Base-by-base conservation (phyloP, 2,113 vertebrate species). In the Corythoichthys intestinalis region DNA sequence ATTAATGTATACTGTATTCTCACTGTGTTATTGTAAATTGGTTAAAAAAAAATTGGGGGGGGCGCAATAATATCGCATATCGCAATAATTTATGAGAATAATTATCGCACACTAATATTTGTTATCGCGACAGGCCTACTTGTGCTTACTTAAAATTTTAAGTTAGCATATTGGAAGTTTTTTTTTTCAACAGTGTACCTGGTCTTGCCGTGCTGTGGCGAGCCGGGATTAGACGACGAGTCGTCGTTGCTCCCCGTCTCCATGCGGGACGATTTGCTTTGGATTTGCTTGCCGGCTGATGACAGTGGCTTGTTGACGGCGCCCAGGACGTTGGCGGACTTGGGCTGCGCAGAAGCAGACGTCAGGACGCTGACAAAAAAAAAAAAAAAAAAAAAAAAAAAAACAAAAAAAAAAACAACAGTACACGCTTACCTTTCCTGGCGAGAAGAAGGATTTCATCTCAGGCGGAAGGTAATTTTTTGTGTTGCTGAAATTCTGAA, bases 381-480 rank as follows among this genome's bases (percentile, higher is more conserved):
- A n/a, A 1, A 2, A 53, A 15, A 6, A 39, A 38, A 12, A 39
- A 41, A 0, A 9, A 46, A 4, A n/a, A 1, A 2, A 53, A 15
- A 0, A 9, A 46, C 5, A n/a, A 1, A 2, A 53, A 15, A 6
- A 39, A 38, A 12, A 39, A 41, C 4, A 60, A 60, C 5, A 17
- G n/a, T 4, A 39, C 38, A 6, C 8, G 5, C 58, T 54, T 85
- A 98, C 97, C 93, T 99, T 99, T 89, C 97, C 97, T 73, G 96
- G 96, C 67, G 96, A 96, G 77, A 99, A 98, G 90, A 98, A 97
- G 0, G 95, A 90, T 84, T 99, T 99, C 95, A 99, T 96, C 92
- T 99, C 97, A 44, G 95, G 92, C 78, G 97, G 96, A 80, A 99
- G 94, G 54, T 96, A 99, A 86, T 98, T 97, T 94, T 98, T 99